Conservation (phyloP, 2,797 vertebrate species). For the Sebastolobus altivelis region DNA sequence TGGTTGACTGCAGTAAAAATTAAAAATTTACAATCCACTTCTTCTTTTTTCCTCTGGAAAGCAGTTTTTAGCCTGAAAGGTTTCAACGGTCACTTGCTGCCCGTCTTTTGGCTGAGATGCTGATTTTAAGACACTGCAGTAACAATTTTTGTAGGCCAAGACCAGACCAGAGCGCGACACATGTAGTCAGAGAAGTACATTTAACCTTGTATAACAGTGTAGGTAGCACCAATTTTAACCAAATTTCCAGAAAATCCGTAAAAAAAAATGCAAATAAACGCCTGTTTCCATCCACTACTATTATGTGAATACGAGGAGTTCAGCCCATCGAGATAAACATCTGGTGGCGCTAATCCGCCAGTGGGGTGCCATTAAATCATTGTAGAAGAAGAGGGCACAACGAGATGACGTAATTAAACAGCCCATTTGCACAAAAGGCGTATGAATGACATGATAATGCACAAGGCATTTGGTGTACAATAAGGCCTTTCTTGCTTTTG, state of each 20-base stretch:
- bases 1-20: constrained; percentile 57
- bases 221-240: background rate
- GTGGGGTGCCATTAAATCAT: background rate
- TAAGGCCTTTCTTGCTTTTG: no score
- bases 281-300: background rate
- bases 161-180: background rate
- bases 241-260: background rate
- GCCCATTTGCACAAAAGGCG: no score
- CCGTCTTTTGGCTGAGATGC: constrained; percentile 1
- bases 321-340: background rate
- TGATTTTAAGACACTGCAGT: background rate
- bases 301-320: background rate
- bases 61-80: constrained; percentile 51
- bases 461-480: no score
- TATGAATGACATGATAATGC: no score
- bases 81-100: constrained; percentile 34
- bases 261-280: background rate
- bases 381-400: background rate
- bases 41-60: constrained; percentile 29
- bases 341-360: background rate
- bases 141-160: background rate
- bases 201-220: background rate
- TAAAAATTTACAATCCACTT: constrained; percentile 67
- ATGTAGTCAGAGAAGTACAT: background rate
- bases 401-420: background rate